phyloP scores from a whole-genome alignment of 2,888 invertebrate genomes.

The Ypsolopha sequella region DNA sequence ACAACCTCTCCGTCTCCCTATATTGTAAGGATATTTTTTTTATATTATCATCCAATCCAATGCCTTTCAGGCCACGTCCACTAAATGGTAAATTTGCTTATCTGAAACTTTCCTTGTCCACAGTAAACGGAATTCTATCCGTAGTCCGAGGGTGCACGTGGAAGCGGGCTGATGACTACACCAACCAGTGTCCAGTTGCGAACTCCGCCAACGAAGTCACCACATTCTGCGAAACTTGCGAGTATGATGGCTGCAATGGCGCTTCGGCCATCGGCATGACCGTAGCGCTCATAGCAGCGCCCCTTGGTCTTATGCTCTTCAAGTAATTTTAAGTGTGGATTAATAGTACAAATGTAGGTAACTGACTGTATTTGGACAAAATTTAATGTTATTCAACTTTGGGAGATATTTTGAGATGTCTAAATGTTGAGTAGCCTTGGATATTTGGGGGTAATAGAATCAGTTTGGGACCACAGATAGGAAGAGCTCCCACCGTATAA shows the following conservation, averaged over 20 bases:
- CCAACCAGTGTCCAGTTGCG: conserved; percentile 60
- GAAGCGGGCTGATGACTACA: conserved; percentile 65
- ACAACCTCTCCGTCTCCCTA: no score
- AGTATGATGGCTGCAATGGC: conserved; percentile 76
- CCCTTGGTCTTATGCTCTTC: conserved; percentile 46
- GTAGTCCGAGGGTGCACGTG: conserved; percentile 72
- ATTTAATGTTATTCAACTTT: no score
- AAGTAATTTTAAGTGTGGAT: conserved; percentile 29
- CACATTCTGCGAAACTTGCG: conserved; percentile 76
- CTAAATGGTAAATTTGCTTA: no score
- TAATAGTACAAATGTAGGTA: neutral
- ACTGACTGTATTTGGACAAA: neutral
- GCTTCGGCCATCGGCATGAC: conserved; percentile 58
- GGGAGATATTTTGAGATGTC: no score
- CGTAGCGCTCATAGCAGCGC: conserved; percentile 47
- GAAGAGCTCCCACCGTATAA: neutral
- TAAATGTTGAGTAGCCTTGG: no score
- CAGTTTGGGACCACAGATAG: neutral
- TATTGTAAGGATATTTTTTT: no score
- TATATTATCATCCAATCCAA: no score
- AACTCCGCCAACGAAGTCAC: conserved; percentile 61
- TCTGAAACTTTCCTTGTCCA: conserved; percentile 18
- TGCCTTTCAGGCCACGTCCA: neutral
- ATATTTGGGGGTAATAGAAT: neutral
- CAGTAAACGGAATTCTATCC: conserved; percentile 64